A percentile compares a stretch with the other conserved stretches of the same genome.
Evolutionary conservation across 1,140 invertebrate genomes (phyloP).

Genomic region (Diachasmimorpha longicaudata): DNA sequence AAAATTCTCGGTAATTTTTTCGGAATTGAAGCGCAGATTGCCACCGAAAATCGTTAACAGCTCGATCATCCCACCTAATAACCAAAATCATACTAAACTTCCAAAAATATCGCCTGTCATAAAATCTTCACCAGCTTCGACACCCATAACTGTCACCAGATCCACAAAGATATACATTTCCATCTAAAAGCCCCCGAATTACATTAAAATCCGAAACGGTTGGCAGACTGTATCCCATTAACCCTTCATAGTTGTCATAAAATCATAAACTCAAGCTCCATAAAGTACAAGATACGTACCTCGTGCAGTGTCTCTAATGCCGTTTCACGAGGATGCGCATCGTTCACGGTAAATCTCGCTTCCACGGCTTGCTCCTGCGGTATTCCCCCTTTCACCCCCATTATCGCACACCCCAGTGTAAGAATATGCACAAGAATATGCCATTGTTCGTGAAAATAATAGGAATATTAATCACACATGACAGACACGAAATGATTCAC

Average conservation of each 20-base stretch:
- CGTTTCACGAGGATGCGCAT: slow-evolving; percentile 46
- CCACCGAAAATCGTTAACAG: no score
- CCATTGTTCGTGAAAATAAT: background rate
- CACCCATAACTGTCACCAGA: background rate
- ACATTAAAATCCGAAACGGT: slow-evolving; percentile 23
- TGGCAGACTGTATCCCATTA: slow-evolving; percentile 15
- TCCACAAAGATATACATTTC: background rate
- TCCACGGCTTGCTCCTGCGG: slow-evolving; percentile 34
- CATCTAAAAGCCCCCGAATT: background rate
- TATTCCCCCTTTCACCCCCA: slow-evolving; percentile 15
- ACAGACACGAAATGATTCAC: background rate
- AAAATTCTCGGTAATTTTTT: no score
- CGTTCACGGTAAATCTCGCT: slow-evolving; percentile 44
- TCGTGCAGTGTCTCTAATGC: slow-evolving; percentile 36
- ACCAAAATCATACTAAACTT: no score
- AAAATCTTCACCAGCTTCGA: background rate
- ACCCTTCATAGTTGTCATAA: slow-evolving; percentile 27
- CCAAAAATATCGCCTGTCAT: background rate
- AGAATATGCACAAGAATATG: background rate
- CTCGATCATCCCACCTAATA: no score
- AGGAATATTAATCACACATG: background rate
- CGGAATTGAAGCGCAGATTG: no score
- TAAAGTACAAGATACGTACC: slow-evolving; percentile 28
- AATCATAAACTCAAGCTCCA: slow-evolving; percentile 39
- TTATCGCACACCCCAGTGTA: background rate